Conservation (phyloP, 2,113 vertebrate genomes). For the Brachyistius frenatus region DNA sequence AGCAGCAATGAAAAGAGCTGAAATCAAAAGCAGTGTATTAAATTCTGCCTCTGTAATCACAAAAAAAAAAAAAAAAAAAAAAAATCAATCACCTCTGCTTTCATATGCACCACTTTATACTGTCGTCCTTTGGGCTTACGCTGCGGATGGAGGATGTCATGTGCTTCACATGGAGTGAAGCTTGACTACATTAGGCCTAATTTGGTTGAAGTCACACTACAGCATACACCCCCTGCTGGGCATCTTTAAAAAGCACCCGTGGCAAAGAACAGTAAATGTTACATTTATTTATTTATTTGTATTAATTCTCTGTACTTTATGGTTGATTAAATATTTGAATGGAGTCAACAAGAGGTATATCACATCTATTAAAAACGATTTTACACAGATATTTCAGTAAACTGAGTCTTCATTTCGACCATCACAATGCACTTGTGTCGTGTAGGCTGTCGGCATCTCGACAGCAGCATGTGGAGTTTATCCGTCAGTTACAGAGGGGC, state of each 20-base stretch:
- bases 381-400: slow-evolving; percentile 1
- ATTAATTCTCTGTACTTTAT: not conserved
- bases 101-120: slow-evolving; percentile 63
- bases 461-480: slow-evolving; percentile 41
- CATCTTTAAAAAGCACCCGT: slow-evolving; percentile 2
- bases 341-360: not conserved
- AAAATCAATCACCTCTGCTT: slow-evolving; percentile 67
- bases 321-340: not conserved
- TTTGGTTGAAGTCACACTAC: slow-evolving; percentile 25
- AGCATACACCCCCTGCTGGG: slow-evolving; percentile 72
- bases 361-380: not conserved
- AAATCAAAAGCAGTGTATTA: slow-evolving; percentile 72
- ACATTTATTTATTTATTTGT: no score
- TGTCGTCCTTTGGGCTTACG: slow-evolving; percentile 50
- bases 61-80: slow-evolving; percentile 45
- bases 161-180: slow-evolving; percentile 45
- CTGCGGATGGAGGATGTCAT: slow-evolving; percentile 51
- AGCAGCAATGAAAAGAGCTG: slow-evolving; percentile 58
- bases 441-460: slow-evolving; percentile 22
- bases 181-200: slow-evolving; percentile 14
- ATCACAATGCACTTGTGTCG: slow-evolving; percentile 20
- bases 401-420: slow-evolving; percentile 8
- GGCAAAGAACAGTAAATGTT: slow-evolving; percentile 6
- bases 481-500: slow-evolving; percentile 34
- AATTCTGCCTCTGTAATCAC: slow-evolving; percentile 75